Percentiles rank a stretch among this genome's conserved stretches.
Conservation (phyloP, 2,797 vertebrate species). For the Labeo calbasu region DNA sequence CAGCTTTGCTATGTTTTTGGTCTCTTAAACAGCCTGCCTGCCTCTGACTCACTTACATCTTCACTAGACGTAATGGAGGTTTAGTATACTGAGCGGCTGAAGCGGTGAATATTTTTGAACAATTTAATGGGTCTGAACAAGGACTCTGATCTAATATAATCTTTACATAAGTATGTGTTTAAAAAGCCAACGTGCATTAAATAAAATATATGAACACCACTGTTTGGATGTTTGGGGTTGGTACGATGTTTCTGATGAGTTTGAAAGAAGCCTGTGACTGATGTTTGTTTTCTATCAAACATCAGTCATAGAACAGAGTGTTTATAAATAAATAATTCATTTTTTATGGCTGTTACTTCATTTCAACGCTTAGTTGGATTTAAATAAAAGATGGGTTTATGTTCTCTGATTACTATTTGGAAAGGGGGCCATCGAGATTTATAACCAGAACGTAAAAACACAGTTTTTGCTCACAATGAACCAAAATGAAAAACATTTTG, state of each 20-base stretch:
- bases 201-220: background rate
- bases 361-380: too few relatives aligned
- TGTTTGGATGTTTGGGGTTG: background rate
- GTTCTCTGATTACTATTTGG: background rate
- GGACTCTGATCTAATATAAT: background rate
- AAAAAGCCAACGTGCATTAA: background rate
- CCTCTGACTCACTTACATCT: background rate
- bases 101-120: slow-evolving; percentile 1
- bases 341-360: too few relatives aligned
- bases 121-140: background rate
- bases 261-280: background rate
- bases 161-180: background rate
- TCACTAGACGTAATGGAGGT: background rate
- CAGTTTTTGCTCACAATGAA: background rate
- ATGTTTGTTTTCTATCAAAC: background rate
- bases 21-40: background rate
- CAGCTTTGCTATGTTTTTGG: slow-evolving; percentile 1
- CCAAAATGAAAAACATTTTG: background rate
- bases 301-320: too few relatives aligned
- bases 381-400: too few relatives aligned
- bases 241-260: background rate
- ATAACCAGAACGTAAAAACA: background rate
- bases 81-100: background rate
- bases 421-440: background rate
- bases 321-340: too few relatives aligned